phyloP scores from a whole-genome alignment of 2,113 vertebrate genomes.

The Sylvietta virens region DNA sequence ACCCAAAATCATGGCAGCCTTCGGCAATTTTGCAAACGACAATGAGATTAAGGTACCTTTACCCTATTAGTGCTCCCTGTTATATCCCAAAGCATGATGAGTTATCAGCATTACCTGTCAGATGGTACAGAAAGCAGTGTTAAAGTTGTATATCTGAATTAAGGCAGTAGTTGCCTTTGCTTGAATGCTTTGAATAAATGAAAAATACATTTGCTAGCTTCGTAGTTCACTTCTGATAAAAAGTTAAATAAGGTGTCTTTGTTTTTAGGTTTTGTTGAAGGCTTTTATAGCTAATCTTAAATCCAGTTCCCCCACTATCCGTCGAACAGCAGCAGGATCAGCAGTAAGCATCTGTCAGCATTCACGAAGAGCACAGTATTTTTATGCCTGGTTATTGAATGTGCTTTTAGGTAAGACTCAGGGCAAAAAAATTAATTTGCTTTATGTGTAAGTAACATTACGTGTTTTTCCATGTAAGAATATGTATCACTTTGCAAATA shows the following conservation, averaged over 20 bases:
- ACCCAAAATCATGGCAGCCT: conserved; percentile 91
- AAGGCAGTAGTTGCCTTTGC: background rate
- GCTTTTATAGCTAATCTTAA: conserved; percentile 93
- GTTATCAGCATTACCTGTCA: background rate
- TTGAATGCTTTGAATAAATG: background rate
- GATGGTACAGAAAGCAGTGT: background rate
- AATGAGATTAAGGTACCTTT: conserved; percentile 91
- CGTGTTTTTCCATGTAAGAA: background rate
- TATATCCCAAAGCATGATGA: background rate
- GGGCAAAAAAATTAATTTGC: too few relatives aligned
- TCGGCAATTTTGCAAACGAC: conserved; percentile 95
- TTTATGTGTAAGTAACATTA: background rate
- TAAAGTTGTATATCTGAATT: background rate
- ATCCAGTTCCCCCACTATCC: conserved; percentile 88
- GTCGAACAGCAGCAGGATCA: conserved; percentile 88
- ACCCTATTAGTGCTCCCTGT: background rate
- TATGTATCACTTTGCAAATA: background rate
- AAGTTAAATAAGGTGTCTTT: background rate
- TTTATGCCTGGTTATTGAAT: conserved; percentile 95
- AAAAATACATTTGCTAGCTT: background rate
- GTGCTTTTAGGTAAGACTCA: conserved; percentile 84
- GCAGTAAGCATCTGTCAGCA: conserved; percentile 91
- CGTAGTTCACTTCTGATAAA: background rate
- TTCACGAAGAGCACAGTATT: conserved; percentile 88
- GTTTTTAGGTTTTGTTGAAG: conserved; percentile 85